A percentile compares a stretch with the other conserved stretches of the same genome.
Evolutionary conservation across 64 coral and sea anemone genomes (phyloP).

Genomic region (Montipora efflorescens): DNA sequence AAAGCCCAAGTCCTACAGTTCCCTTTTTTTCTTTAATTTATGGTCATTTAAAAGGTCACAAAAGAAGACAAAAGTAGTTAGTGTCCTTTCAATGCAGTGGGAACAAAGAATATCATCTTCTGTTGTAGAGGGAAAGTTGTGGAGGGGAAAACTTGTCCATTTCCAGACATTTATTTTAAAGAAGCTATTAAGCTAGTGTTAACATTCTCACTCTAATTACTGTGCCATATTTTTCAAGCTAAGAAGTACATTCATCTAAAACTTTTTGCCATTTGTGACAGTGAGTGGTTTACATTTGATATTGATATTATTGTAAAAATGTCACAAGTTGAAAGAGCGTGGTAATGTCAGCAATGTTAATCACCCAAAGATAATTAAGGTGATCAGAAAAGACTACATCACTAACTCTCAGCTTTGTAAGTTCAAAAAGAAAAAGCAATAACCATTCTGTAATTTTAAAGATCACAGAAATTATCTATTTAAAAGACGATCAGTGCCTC

Average conservation of each 20-base stretch:
- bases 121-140: no score
- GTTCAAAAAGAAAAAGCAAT: background rate
- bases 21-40: no score
- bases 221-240: background rate
- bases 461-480: background rate
- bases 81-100: background rate
- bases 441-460: background rate
- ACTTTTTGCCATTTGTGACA: background rate
- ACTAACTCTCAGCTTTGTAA: background rate
- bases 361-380: no score
- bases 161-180: background rate
- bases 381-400: background rate
- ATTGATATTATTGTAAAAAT: no score
- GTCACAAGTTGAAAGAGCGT: background rate
- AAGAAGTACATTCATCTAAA: background rate
- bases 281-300: background rate
- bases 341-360: background rate
- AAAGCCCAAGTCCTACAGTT: no score
- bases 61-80: background rate
- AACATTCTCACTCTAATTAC: background rate
- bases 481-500: background rate
- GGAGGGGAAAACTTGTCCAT: background rate
- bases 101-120: no score
- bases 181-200: background rate
- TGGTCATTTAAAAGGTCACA: background rate